Percentiles rank a stretch among this genome's conserved stretches.
These are phyloP conservation scores for Guaruba guarouba DNA, from an alignment of 2,113 vertebrate species.

Conservation along the genomic window DNA sequence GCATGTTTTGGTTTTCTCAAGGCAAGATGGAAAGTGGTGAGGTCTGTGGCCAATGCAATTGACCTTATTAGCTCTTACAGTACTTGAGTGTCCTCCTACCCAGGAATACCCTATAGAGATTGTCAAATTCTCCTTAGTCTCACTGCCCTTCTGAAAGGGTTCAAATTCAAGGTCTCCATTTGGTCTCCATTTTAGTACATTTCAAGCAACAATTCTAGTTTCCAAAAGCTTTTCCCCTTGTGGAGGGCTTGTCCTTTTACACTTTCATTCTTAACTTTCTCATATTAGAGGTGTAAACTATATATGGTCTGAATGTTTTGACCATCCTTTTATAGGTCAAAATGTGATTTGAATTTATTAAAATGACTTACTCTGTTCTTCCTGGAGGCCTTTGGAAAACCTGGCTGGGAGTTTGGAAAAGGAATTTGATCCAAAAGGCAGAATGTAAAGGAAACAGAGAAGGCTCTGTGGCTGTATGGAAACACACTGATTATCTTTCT, in stretches of 20 bases:
- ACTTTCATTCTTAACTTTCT: background rate
- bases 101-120: background rate
- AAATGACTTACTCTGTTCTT: background rate
- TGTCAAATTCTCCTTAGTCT: background rate
- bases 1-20: background rate
- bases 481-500: background rate
- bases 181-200: slow-evolving; percentile 10
- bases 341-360: background rate
- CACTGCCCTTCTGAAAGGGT: background rate
- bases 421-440: background rate
- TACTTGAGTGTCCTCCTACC: background rate
- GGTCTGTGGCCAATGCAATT: background rate
- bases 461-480: background rate
- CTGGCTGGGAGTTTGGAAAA: background rate
- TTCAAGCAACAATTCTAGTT: background rate
- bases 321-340: background rate
- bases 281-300: background rate
- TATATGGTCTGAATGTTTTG: background rate
- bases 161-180: slow-evolving; percentile 5
- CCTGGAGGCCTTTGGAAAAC: background rate
- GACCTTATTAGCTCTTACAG: background rate
- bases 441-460: background rate
- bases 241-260: background rate
- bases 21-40: background rate
- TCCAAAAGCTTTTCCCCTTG: background rate